Evolutionary conservation across 64 coral and sea anemone genomes (phyloP).

Genomic region (Astreopora myriophthalma): DNA sequence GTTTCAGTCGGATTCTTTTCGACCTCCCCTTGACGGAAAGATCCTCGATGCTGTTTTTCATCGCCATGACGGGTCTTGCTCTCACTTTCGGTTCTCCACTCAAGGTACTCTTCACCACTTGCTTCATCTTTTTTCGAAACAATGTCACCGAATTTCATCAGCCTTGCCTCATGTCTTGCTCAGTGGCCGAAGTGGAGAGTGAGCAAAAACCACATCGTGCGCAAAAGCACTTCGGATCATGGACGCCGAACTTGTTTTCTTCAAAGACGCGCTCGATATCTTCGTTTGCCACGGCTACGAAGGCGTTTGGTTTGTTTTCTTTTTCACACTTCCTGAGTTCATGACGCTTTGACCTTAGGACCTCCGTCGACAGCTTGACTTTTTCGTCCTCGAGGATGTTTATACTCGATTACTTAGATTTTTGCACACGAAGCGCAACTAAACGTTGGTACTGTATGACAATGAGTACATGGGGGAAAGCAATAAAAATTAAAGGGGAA

Average conservation of each 20-base stretch:
- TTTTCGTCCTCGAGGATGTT: conserved; percentile 17
- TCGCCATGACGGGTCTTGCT: conserved; percentile 9
- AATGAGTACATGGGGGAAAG: too few relatives aligned
- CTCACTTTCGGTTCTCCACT: not conserved
- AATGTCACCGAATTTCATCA: conserved; percentile 1
- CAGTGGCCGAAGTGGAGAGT: conserved; percentile 24
- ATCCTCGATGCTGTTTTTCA: not conserved
- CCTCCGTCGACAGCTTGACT: not conserved
- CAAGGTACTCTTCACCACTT: conserved; percentile 1
- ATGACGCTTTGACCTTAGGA: not conserved
- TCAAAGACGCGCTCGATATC: not conserved
- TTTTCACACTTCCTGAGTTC: not conserved
- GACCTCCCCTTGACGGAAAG: too few relatives aligned
- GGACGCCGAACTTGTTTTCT: not conserved
- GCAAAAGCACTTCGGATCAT: not conserved
- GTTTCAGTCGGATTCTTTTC: too few relatives aligned
- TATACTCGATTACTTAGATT: too few relatives aligned
- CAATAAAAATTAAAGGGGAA: too few relatives aligned
- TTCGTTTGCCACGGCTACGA: not conserved
- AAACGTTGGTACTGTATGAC: too few relatives aligned
- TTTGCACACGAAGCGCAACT: too few relatives aligned
- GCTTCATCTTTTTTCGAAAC: not conserved
- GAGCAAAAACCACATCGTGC: conserved; percentile 31
- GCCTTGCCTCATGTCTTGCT: conserved; percentile 12
- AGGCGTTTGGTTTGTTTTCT: not conserved